Percentiles rank a stretch among this genome's conserved stretches.
These are phyloP conservation scores for Lordiphosa mommai DNA, from an alignment of 1,140 invertebrate genomes.

Conservation along the genomic window DNA sequence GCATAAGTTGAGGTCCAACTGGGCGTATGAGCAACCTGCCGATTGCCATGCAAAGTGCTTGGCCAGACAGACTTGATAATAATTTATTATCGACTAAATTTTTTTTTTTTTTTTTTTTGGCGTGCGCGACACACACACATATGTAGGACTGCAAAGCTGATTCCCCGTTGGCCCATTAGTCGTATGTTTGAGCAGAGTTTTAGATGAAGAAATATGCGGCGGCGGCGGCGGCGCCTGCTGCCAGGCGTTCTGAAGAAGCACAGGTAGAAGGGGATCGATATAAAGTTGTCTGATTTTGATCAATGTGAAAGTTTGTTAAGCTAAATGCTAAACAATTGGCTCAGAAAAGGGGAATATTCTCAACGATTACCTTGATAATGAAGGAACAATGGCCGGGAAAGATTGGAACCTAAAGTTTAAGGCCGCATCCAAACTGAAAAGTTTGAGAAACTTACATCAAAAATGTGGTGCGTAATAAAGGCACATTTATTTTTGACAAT, in stretches of 20 bases:
- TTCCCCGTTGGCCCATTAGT: conserved; percentile 70
- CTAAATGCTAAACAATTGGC: conserved; percentile 4
- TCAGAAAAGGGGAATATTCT: too few relatives aligned
- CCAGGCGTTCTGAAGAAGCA: neutral
- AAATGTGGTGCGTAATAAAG: too few relatives aligned
- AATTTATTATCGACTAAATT: conserved; percentile 68
- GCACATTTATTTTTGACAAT: too few relatives aligned
- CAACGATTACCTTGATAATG: too few relatives aligned
- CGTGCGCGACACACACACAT: conserved; percentile 42
- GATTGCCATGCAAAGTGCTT: conserved; percentile 58
- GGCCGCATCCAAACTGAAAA: too few relatives aligned
- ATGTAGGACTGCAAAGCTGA: conserved; percentile 36
- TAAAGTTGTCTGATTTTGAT: neutral
- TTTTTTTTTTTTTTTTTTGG: conserved; percentile 6
- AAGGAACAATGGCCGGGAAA: neutral
- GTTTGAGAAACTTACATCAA: too few relatives aligned
- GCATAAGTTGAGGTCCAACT: conserved; percentile 47
- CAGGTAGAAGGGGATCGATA: neutral
- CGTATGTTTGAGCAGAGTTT: conserved; percentile 60
- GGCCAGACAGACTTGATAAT: conserved; percentile 66
- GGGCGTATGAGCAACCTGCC: conserved; percentile 62
- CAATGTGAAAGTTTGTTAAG: neutral
- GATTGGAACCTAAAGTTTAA: too few relatives aligned
- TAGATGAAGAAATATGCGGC: conserved; percentile 73
- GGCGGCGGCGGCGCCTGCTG: conserved; percentile 14